phyloP scores from a whole-genome alignment of 2,888 invertebrate species.

The Lymantria monacha region DNA sequence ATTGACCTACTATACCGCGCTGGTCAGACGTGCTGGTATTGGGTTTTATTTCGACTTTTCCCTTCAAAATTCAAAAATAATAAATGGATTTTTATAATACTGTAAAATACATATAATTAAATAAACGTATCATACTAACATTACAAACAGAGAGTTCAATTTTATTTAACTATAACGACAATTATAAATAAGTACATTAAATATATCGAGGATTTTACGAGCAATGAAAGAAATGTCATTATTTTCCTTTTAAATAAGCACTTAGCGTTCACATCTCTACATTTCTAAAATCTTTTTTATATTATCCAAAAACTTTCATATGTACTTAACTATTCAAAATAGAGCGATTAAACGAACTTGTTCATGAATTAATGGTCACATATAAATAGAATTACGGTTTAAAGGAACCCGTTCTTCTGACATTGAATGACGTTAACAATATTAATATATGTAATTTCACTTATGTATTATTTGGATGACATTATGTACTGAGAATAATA shows the following conservation, averaged over 20 bases:
- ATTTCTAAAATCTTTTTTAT: constrained; percentile 33
- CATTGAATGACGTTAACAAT: too few relatives aligned
- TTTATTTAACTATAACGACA: constrained; percentile 17
- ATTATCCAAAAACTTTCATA: constrained; percentile 51
- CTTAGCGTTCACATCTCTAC: constrained; percentile 25
- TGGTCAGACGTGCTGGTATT: too few relatives aligned
- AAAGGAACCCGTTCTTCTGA: constrained; percentile 35
- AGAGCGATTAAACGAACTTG: constrained; percentile 66
- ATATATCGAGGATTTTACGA: constrained; percentile 41
- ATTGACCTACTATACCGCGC: too few relatives aligned
- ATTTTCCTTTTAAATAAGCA: constrained; percentile 26
- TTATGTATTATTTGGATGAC: too few relatives aligned
- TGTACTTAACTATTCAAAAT: constrained; percentile 47
- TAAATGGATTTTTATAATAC: too few relatives aligned
- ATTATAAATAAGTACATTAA: constrained; percentile 16
- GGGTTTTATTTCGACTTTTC: too few relatives aligned
- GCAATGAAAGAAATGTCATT: constrained; percentile 48
- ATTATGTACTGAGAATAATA: too few relatives aligned
- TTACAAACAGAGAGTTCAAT: neutral
- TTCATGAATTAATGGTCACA: constrained; percentile 64
- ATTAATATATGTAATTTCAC: too few relatives aligned
- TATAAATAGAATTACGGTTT: constrained; percentile 78
- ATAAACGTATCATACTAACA: too few relatives aligned
- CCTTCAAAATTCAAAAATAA: too few relatives aligned
- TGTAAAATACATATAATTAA: too few relatives aligned